phyloP scores from a whole-genome alignment of 2,797 vertebrate genomes.

The Argentina silus region DNA sequence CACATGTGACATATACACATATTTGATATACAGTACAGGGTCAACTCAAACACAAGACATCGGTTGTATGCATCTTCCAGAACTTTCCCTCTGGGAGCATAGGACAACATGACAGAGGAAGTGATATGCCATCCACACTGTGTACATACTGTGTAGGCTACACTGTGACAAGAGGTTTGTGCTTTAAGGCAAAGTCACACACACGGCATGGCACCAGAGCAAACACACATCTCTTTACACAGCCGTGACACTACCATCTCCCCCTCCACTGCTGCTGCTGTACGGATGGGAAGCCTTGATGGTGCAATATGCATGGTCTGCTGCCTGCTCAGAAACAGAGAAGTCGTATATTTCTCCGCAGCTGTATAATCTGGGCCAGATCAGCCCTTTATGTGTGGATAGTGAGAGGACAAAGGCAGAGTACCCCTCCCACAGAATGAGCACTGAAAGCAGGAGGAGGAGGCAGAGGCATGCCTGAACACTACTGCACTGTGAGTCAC shows the following conservation, averaged over 20 bases:
- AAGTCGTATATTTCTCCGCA: conserved; percentile 33
- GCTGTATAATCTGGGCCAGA: conserved; percentile 30
- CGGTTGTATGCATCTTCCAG: neutral
- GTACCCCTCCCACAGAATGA: neutral
- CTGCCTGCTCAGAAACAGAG: conserved; percentile 2
- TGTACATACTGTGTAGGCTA: neutral
- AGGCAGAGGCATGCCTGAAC: conserved; percentile 24
- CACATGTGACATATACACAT: neutral
- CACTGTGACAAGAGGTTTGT: neutral
- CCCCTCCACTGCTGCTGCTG: neutral
- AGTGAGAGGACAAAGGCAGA: conserved; percentile 34
- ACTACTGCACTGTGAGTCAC: conserved; percentile 57
- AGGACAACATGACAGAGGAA: neutral
- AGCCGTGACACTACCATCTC: neutral
- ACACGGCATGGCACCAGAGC: neutral
- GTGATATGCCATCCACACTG: neutral
- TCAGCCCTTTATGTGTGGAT: conserved; percentile 22
- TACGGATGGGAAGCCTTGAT: neutral
- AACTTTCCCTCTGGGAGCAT: neutral
- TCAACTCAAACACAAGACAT: neutral
- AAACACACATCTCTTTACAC: neutral
- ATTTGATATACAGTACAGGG: neutral
- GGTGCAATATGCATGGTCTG: neutral
- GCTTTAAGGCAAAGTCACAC: conserved; percentile 3
- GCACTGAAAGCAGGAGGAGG: neutral